Percentiles rank a stretch among this genome's conserved stretches.
Conservation (phyloP, 2,113 vertebrate species). For the Scomber colias region DNA sequence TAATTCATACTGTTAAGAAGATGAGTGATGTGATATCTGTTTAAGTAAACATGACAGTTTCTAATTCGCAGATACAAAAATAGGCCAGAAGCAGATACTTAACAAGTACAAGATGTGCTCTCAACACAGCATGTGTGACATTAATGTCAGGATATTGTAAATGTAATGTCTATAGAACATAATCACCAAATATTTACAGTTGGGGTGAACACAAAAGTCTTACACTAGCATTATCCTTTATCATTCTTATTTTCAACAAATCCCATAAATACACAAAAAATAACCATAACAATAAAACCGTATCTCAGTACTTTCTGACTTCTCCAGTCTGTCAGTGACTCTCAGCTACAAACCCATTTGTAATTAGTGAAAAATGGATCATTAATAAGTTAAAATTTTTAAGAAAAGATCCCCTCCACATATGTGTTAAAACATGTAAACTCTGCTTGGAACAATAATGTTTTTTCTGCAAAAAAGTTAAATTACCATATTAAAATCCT, state of each 20-base stretch:
- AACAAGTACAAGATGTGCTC: constrained; percentile 38
- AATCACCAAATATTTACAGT: background rate
- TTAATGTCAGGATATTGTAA: constrained; percentile 36
- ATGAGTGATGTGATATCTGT: constrained; percentile 4
- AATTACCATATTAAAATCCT: too few species aligned
- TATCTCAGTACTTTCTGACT: too few species aligned
- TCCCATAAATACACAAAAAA: background rate
- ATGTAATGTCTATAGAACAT: background rate
- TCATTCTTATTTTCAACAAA: background rate
- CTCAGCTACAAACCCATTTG: too few species aligned
- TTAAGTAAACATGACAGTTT: constrained; percentile 49
- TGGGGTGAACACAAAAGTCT: background rate
- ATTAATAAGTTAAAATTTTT: background rate
- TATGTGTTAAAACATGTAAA: too few species aligned
- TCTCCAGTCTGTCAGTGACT: too few species aligned
- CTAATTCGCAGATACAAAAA: constrained; percentile 51
- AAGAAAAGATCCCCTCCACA: background rate
- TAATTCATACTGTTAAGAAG: background rate
- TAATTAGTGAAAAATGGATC: background rate
- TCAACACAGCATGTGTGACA: constrained; percentile 38
- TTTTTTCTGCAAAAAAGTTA: too few species aligned
- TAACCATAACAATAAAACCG: too few species aligned
- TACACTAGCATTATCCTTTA: background rate
- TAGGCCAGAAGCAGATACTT: constrained; percentile 38
- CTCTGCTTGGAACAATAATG: too few species aligned